phyloP scores from a whole-genome alignment of 2,888 invertebrate genomes.

The Xylophagus ater region DNA sequence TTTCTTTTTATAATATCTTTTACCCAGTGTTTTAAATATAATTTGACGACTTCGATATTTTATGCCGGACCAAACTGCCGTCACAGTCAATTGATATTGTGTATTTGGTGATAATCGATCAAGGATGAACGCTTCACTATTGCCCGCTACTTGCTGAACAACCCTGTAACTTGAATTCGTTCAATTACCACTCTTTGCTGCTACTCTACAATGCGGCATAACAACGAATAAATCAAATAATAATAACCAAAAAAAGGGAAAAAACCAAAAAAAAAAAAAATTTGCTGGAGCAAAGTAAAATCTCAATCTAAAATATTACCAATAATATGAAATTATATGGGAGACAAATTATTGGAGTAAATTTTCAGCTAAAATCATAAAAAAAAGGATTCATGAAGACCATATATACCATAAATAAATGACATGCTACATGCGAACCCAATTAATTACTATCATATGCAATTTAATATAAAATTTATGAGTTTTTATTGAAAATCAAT shows the following conservation, averaged over 20 bases:
- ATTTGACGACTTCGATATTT: slow-evolving; percentile 77
- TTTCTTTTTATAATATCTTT: too few relatives aligned
- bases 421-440: too few relatives aligned
- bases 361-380: too few relatives aligned
- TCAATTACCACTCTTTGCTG: slow-evolving; percentile 43
- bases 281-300: background rate
- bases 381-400: too few relatives aligned
- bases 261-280: background rate
- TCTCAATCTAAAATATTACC: background rate
- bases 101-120: slow-evolving; percentile 74
- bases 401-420: too few relatives aligned
- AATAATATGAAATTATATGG: too few relatives aligned
- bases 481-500: too few relatives aligned
- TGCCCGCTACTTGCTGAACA: slow-evolving; percentile 81
- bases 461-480: too few relatives aligned
- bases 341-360: too few relatives aligned
- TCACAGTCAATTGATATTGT: slow-evolving; percentile 78
- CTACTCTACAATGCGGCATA: slow-evolving; percentile 10
- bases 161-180: slow-evolving; percentile 83
- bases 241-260: too few relatives aligned
- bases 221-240: slow-evolving; percentile 5
- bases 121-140: slow-evolving; percentile 74
- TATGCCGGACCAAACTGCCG: slow-evolving; percentile 71
- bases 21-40: slow-evolving; percentile 82
- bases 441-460: too few relatives aligned